Evolutionary conservation across 2,113 vertebrate species (phyloP).

Genomic region (Pluvialis apricaria): DNA sequence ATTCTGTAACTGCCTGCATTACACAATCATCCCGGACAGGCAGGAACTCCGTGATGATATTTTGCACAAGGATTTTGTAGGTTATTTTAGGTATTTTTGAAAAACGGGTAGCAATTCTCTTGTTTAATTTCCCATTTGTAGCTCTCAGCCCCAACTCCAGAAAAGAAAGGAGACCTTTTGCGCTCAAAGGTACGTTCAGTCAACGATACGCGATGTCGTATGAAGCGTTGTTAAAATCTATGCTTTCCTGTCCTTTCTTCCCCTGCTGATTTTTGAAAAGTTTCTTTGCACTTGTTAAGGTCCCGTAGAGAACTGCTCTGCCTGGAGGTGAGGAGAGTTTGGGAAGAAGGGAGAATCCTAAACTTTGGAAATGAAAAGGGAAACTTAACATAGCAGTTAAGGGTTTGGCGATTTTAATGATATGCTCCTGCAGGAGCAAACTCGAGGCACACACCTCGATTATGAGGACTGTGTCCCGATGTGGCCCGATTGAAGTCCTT

Average conservation of each 20-base stretch:
- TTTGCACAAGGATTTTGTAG: neutral
- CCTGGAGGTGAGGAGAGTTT: neutral
- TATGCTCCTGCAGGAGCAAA: neutral
- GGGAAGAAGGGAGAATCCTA: neutral
- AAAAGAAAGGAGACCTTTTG: neutral
- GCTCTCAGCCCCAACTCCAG: neutral
- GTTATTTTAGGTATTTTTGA: neutral
- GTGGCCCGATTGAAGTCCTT: neutral
- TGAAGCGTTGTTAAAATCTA: too few species aligned
- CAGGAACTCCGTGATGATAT: neutral
- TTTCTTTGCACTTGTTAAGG: neutral
- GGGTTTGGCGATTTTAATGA: neutral
- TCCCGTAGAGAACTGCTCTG: neutral
- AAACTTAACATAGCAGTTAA: neutral
- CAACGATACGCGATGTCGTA: accelerated
- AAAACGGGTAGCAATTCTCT: neutral
- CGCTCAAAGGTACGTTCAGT: neutral
- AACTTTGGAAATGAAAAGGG: neutral
- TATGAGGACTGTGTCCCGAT: too few species aligned
- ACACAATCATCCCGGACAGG: neutral
- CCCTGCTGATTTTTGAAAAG: neutral
- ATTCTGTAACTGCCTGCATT: neutral
- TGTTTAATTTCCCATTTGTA: neutral
- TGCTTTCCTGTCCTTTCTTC: neutral
- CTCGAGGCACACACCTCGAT: neutral